Evolutionary conservation across 1,140 invertebrate species (phyloP).

Genomic region (Intoshia linei): DNA sequence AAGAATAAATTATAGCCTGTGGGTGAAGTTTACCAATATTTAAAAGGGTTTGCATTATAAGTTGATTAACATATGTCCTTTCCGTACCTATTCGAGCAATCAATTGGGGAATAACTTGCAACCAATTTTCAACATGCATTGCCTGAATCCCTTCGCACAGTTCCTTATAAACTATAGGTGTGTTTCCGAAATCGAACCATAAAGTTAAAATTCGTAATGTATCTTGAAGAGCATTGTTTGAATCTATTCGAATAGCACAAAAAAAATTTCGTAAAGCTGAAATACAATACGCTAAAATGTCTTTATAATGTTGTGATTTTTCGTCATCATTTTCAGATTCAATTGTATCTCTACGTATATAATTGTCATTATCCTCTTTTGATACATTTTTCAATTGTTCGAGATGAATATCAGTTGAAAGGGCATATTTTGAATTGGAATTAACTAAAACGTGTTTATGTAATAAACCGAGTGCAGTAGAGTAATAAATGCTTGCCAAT

Average conservation of each 20-base stretch:
- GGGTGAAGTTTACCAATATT: slow-evolving; percentile 49
- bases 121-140: slow-evolving; percentile 86
- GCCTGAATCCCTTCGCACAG: slow-evolving; percentile 56
- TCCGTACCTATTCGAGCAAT: slow-evolving; percentile 85
- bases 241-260: slow-evolving; percentile 49
- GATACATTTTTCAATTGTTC: no score
- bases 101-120: slow-evolving; percentile 85
- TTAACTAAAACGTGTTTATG: no score
- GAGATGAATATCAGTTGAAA: no score
- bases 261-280: slow-evolving; percentile 78
- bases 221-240: slow-evolving; percentile 78
- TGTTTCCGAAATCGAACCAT: slow-evolving; percentile 30
- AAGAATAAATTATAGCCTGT: slow-evolving; percentile 72
- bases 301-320: no score
- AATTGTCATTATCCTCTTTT: no score
- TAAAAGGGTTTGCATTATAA: slow-evolving; percentile 63
- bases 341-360: no score
- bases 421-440: no score
- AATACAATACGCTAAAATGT: slow-evolving; percentile 54
- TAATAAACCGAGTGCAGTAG: no score
- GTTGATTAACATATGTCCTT: slow-evolving; percentile 42
- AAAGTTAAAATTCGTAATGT: slow-evolving; percentile 35
- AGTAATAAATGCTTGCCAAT: no score
- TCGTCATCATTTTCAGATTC: no score
- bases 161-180: slow-evolving; percentile 61